Conservation (phyloP, 2,113 vertebrate species). For the Grantiella picta region DNA sequence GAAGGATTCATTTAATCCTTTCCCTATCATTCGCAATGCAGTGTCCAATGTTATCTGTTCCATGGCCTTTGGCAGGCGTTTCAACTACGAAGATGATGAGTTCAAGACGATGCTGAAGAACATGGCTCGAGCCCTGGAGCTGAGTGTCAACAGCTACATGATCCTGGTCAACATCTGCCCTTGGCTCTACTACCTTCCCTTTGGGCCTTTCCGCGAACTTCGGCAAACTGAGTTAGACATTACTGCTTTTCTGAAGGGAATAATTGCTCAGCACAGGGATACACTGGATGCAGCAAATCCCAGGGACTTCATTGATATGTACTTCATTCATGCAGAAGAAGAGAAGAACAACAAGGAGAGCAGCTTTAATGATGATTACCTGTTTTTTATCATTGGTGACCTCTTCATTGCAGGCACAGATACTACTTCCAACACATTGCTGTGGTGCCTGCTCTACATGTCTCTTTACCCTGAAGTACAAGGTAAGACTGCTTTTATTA, state of each 20-base stretch:
- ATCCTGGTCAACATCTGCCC: conserved; percentile 88
- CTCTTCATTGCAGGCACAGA: conserved; percentile 96
- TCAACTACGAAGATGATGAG: conserved; percentile 82
- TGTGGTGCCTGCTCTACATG: conserved; percentile 96
- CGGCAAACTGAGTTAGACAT: conserved; percentile 86
- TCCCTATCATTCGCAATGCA: conserved; percentile 78
- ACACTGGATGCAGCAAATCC: conserved; percentile 81
- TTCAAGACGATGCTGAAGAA: conserved; percentile 82
- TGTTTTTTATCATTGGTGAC: conserved; percentile 93
- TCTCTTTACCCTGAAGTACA: conserved; percentile 83
- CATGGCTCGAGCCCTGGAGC: conserved; percentile 85
- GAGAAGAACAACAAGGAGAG: conserved; percentile 68
- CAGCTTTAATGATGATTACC: conserved; percentile 89
- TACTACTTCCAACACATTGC: conserved; percentile 91
- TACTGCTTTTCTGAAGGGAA: conserved; percentile 85
- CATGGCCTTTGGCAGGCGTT: conserved; percentile 87
- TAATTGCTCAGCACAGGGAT: conserved; percentile 83
- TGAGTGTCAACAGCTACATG: conserved; percentile 78
- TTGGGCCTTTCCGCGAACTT: conserved; percentile 85
- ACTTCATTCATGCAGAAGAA: conserved; percentile 83
- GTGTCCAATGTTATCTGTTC: conserved; percentile 95
- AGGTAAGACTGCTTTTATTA: conserved; percentile 72
- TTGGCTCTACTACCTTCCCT: conserved; percentile 89
- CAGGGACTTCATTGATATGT: conserved; percentile 94
- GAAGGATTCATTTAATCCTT: conserved; percentile 69